Evolutionary conservation across 2,113 vertebrate genomes (phyloP).

Genomic region (Epinephelus fuscoguttatus): DNA sequence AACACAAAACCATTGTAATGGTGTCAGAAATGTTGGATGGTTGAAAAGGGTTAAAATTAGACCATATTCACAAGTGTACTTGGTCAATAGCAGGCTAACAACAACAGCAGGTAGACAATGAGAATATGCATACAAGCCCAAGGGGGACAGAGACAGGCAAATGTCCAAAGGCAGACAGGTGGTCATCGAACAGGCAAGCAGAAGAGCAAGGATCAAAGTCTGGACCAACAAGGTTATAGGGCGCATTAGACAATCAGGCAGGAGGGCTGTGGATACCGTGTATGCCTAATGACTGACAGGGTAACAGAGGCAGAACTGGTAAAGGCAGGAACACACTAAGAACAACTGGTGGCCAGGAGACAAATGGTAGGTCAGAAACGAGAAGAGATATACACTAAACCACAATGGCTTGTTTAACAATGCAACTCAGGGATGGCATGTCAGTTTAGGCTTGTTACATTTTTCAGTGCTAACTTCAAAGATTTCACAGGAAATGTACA

Average conservation of each 20-base stretch:
- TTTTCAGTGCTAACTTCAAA: no score
- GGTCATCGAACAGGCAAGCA: constrained; percentile 4
- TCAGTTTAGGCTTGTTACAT: no score
- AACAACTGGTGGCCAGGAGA: background rate
- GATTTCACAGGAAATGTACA: no score
- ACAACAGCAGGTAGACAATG: background rate
- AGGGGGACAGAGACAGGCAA: background rate
- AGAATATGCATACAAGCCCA: background rate
- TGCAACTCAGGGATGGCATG: background rate
- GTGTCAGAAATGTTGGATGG: background rate
- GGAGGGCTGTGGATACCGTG: background rate
- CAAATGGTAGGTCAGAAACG: background rate
- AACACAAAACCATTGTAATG: background rate
- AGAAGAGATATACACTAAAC: background rate
- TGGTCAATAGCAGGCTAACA: background rate
- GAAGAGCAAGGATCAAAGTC: constrained; percentile 7
- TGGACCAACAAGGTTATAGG: background rate
- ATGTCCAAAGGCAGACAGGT: constrained; percentile 2
- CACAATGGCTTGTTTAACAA: background rate
- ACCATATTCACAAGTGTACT: background rate
- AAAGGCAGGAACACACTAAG: constrained; percentile 5
- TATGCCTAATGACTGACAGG: background rate
- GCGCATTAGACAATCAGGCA: background rate
- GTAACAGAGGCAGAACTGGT: background rate
- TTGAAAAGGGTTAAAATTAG: background rate